Conservation (phyloP, 2,797 vertebrate genomes). For the Sebastes ruberrimus region DNA sequence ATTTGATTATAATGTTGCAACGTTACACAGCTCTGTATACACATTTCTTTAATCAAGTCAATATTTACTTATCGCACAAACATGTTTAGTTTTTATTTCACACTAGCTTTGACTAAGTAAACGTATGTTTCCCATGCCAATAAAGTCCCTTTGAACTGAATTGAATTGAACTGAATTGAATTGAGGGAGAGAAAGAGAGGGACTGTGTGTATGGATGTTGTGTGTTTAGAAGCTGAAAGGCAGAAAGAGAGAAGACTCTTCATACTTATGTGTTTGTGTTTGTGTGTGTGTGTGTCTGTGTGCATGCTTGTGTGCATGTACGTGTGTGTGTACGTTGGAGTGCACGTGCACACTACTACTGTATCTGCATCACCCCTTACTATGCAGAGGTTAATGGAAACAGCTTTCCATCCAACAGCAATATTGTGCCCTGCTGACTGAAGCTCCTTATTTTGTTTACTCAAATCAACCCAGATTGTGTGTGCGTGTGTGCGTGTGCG, state of each 20-base stretch:
- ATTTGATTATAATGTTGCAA: no score
- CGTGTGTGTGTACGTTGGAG: neutral
- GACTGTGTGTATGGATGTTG: conserved; percentile 1
- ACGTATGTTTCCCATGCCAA: no score
- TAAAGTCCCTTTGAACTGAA: no score
- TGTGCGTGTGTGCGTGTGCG: neutral
- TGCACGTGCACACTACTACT: neutral
- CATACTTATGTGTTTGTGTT: neutral
- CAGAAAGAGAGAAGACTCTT: conserved; percentile 6
- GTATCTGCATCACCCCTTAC: neutral
- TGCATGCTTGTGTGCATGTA: neutral
- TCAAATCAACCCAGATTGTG: neutral
- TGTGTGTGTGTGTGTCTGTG: neutral
- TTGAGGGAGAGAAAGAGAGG: neutral
- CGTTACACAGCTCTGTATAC: no score
- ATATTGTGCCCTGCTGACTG: neutral
- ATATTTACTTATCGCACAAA: no score
- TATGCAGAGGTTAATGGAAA: conserved; percentile 39
- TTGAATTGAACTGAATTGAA: no score
- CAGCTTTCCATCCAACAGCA: conserved; percentile 4
- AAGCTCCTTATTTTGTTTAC: conserved; percentile 2
- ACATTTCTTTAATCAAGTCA: no score
- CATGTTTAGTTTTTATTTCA: no score
- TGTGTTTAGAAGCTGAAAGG: conserved; percentile 21
- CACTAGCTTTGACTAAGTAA: no score